Conservation (phyloP, 2,113 vertebrate species). For the Procavia capensis region DNA sequence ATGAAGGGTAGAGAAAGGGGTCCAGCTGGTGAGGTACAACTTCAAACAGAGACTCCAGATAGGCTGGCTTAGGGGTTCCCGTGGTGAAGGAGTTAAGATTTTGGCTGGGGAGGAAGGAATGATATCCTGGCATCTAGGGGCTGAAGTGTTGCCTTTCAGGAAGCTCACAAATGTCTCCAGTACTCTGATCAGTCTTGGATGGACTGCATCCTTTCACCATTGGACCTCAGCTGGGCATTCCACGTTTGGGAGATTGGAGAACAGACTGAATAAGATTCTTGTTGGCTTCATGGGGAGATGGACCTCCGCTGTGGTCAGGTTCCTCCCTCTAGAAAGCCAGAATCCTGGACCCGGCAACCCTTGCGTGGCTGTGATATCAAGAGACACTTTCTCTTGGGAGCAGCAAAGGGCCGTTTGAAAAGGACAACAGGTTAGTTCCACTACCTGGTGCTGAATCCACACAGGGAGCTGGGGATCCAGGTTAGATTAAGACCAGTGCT, state of each 20-base stretch:
- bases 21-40: neutral
- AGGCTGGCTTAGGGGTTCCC: neutral
- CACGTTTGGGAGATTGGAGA: neutral
- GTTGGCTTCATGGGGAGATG: neutral
- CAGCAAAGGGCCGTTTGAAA: neutral
- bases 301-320: neutral
- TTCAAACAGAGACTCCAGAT: neutral
- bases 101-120: neutral
- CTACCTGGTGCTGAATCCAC: neutral
- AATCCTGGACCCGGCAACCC: neutral
- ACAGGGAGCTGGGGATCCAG: neutral
- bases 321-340: neutral
- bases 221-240: neutral
- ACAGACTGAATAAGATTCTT: neutral
- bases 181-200: neutral
- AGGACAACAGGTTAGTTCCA: neutral
- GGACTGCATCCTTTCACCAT: neutral
- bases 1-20: neutral
- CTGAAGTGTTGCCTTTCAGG: neutral
- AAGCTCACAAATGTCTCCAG: neutral
- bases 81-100: neutral
- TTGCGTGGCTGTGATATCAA: neutral
- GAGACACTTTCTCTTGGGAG: neutral
- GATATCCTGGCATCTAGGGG: too few relatives aligned
- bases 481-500: neutral